Base-by-base conservation (phyloP, 2,113 vertebrate genomes). In the Scatophagus argus region DNA sequence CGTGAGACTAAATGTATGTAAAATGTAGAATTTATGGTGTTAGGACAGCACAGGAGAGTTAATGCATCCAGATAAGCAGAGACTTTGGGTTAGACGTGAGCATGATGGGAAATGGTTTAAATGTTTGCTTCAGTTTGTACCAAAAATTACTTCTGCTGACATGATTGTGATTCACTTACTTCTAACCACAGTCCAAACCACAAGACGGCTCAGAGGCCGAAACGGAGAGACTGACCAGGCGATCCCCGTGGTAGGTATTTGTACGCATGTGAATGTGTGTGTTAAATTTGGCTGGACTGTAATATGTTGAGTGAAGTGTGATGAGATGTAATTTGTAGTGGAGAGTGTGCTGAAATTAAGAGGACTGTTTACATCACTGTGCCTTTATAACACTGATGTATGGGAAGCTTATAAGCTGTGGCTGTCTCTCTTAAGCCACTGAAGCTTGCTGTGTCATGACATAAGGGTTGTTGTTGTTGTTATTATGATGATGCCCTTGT, bases 201-300 rank as follows among this genome's bases (percentile, higher is more conserved):
- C 89, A 83, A 25, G 92, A 93, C 2, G 55, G 61, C 12, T 62
- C 79, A 0, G 94, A 95, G 38, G 46, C 51, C 1, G 94, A 94
- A 19, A 69, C 60, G 0, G 94, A 94, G 74, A 74, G 87, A 72
- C 85, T 94, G 56, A 91, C 91, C 34, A 84, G 90, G 17, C 81
- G 92, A 55, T 91, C 90, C 39, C 92, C 94, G 2, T 94, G 94
- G 95, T 95, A 92, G 65, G 94, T 88, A 8, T 55, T 11, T 61
- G 10, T 46, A 10, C 38, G 1, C 6, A 7, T 69, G 19, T 58
- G 38, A 23, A 6, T 29, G 13, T 77, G 44, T 68, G 19, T 8
- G 29, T 64, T 43, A 29, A 19, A 43, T 64, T 13, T 21, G 32
- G 8, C n/a, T 52, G 5, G 32, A 25, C 59, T 25, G 8, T 56